Conservation (phyloP, 2,888 invertebrate species). For the Philaethria dido region DNA sequence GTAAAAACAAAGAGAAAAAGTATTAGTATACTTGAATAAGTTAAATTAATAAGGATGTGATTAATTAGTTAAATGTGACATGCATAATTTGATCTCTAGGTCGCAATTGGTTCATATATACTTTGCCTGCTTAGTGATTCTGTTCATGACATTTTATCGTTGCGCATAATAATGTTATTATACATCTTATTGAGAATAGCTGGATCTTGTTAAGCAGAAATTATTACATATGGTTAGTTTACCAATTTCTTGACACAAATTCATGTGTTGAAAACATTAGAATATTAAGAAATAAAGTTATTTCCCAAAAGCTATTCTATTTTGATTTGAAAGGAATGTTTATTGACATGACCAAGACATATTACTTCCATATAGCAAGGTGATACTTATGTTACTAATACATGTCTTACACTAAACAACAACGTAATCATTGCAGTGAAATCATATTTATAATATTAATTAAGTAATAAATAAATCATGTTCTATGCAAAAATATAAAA, state of each 20-base stretch:
- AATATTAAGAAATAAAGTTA: no score
- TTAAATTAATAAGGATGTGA: constrained; percentile 52
- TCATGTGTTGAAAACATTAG: background rate
- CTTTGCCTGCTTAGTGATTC: constrained; percentile 41
- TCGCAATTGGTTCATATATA: constrained; percentile 52
- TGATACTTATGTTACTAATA: no score
- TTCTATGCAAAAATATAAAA: no score
- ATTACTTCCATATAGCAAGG: background rate
- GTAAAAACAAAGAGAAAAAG: background rate
- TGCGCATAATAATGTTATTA: constrained; percentile 39
- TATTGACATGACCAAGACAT: background rate
- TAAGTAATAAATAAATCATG: background rate
- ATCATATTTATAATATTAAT: background rate
- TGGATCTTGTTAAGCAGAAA: background rate
- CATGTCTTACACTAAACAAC: background rate
- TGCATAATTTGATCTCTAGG: constrained; percentile 57
- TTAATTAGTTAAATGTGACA: constrained; percentile 50
- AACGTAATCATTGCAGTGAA: background rate
- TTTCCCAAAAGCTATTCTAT: background rate
- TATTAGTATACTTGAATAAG: constrained; percentile 23
- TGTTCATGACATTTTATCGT: constrained; percentile 35
- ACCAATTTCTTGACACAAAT: background rate
- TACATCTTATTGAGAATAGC: constrained; percentile 19
- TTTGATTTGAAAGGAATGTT: background rate
- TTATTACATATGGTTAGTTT: background rate